Evolutionary conservation across 2,797 vertebrate species (phyloP).

Genomic region (Aphelocoma californica): DNA sequence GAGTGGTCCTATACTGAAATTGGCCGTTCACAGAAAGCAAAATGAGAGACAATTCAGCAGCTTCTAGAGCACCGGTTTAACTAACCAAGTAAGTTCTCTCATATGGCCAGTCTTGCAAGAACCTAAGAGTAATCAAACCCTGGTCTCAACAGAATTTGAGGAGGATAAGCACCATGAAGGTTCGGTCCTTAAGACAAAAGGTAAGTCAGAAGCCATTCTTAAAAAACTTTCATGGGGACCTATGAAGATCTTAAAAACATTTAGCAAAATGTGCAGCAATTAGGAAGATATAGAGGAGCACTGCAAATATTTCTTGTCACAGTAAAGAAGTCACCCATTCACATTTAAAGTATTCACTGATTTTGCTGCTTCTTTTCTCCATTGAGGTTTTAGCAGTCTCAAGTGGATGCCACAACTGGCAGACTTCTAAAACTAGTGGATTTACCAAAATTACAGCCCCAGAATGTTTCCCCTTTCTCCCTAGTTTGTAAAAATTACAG

Average conservation of each 20-base stretch:
- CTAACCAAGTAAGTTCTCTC: background rate
- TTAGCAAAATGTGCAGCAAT: background rate
- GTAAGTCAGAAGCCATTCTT: background rate
- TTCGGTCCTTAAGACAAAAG: background rate
- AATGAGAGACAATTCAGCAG: background rate
- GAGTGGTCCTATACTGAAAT: background rate
- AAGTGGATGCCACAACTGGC: background rate
- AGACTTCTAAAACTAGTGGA: background rate
- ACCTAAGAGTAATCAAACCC: background rate
- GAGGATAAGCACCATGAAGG: background rate
- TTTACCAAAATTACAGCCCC: background rate
- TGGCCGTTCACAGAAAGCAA: background rate
- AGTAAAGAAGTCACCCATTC: background rate
- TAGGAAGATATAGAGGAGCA: background rate
- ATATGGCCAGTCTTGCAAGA: background rate
- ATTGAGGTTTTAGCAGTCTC: background rate
- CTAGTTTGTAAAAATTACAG: background rate
- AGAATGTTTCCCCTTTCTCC: background rate
- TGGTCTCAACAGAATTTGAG: background rate
- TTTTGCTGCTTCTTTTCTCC: background rate
- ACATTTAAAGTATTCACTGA: background rate
- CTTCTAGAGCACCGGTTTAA: background rate
- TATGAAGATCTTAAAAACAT: constrained; percentile 16
- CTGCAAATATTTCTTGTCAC: background rate
- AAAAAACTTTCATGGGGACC: background rate